These are phyloP conservation scores for Arremon brunneinucha DNA, from an alignment of 2,797 vertebrate genomes.

Conservation along the genomic window DNA sequence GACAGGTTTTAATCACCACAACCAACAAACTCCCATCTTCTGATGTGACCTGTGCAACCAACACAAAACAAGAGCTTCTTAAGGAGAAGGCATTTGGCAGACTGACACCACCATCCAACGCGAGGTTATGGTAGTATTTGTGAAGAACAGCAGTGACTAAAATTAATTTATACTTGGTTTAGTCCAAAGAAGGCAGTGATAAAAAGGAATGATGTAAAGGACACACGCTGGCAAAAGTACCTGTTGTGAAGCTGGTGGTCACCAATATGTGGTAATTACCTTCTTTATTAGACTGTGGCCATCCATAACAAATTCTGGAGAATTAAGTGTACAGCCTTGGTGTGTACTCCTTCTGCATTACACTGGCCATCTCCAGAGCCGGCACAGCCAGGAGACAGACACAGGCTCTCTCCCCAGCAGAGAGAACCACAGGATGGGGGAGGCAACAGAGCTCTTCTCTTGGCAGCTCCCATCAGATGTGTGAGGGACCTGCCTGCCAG, in stretches of 20 bases:
- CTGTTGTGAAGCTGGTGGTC: not conserved
- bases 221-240: fast-evolving
- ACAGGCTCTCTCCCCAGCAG: not conserved
- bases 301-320: not conserved
- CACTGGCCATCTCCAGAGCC: not conserved
- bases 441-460: not conserved
- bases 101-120: fast-evolving
- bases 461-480: not conserved
- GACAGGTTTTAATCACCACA: not conserved
- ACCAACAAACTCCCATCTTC: not conserved
- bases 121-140: not conserved
- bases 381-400: not conserved
- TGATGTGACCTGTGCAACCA: not conserved
- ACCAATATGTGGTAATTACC: not conserved
- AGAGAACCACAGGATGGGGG: not conserved
- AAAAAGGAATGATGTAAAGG: not conserved
- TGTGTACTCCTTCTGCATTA: not conserved
- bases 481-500: not conserved
- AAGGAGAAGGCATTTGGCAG: not conserved
- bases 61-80: not conserved
- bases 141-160: not conserved
- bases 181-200: not conserved
- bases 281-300: not conserved
- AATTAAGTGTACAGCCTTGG: not conserved
- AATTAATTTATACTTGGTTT: not conserved